Base-by-base conservation (phyloP, 2,113 vertebrate genomes). In the Copsychus sechellarum region DNA sequence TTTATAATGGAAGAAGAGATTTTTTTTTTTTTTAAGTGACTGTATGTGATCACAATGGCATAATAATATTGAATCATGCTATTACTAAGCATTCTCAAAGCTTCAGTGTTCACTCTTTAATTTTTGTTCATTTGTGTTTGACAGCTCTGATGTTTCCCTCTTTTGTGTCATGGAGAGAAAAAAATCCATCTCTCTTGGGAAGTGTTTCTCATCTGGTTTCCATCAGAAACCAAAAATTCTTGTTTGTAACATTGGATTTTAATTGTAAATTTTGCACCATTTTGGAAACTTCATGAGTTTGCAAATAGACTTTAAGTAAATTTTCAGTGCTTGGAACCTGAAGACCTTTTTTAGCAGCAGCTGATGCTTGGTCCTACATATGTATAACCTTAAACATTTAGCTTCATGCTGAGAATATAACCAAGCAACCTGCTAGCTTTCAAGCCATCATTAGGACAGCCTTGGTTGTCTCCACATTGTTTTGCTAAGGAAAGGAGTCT, bases 51-150 rank as follows among this genome's bases (percentile, higher is more conserved):
- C n/a, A 74, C 5, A 12, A 53, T 48, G 58, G 28, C 67, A 57
- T 81, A 58, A 62, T 42, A 42, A 70, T 81, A 67, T 21, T 82
- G 61, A 47, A 53, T 80, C 28, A 67, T 80, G 71, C 57, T 2
- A 54, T 94, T 95, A 66, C 33, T 80, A 94, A 89, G 14, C 71
- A 81, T 91, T 94, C 53, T 79, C 58, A 95, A 79, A 18, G 70
- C 64, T 22, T 70, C 24, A 80, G 12, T 50, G 54, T 94, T 91
- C 47, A 60, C 24, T 91, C 45, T 53, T 79, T 28, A 86, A 83
- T 21, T 74, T 92, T 42, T 74, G 14, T 60, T 82, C 29, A 48
- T 71, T 56, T 89, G 13, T 76, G 70, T 88, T 86, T 77, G 51
- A 80, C 34, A 82, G 45, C 4, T 24, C n/a, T 81, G 48, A 51